Conservation (phyloP, 2,113 vertebrate species). For the Cygnus atratus region DNA sequence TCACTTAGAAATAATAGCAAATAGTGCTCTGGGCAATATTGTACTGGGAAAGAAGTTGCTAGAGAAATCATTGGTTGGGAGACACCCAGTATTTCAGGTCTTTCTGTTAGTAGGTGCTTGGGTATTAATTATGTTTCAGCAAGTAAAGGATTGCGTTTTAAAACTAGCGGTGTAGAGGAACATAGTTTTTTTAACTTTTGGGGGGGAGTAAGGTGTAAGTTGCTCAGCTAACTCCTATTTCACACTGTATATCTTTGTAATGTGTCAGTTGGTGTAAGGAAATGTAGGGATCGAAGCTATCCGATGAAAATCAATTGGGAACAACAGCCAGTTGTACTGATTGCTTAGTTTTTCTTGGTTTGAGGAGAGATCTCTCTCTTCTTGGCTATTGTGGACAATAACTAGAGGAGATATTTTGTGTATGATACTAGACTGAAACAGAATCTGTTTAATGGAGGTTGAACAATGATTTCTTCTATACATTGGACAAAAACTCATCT, state of each 20-base stretch:
- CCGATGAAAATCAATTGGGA: background rate
- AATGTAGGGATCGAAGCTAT: background rate
- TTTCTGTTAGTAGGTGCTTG: background rate
- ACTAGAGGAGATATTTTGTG: background rate
- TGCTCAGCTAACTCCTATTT: accelerated
- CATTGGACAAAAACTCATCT: background rate
- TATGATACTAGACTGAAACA: background rate
- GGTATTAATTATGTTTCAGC: background rate
- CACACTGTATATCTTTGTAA: accelerated
- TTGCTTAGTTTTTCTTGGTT: background rate
- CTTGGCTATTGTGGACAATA: background rate
- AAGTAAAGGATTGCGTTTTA: background rate
- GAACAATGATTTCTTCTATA: background rate
- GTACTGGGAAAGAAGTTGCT: background rate
- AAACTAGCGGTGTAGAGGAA: background rate
- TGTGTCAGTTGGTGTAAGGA: background rate
- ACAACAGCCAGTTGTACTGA: background rate
- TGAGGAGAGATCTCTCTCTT: background rate
- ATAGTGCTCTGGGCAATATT: background rate
- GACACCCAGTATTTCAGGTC: background rate
- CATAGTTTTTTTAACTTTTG: background rate
- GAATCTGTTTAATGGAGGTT: background rate
- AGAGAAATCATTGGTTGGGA: background rate
- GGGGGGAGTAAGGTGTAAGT: background rate
- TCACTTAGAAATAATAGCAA: background rate